Base-by-base conservation (phyloP, 2,888 invertebrate species). In the Apamea sordens region DNA sequence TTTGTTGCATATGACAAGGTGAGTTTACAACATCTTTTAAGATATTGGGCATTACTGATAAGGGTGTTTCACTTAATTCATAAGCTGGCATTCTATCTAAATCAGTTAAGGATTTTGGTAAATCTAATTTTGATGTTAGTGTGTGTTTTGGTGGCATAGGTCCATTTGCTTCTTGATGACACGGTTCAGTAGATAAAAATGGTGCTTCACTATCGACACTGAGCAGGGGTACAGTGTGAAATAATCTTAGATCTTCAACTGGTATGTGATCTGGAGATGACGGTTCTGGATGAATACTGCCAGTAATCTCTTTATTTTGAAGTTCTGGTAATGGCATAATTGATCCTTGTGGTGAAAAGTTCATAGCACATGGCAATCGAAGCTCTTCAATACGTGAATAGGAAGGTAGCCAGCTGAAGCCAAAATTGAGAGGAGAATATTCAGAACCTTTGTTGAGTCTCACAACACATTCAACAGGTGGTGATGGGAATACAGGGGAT, bases 361-460 rank as follows among this genome's bases (percentile, higher is more conserved):
- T 63, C 3, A 7, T 1, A 0, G 11, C 6, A 78, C 3, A 36
- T 50, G 84, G 82, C 1, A 47, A 18, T 59, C 4, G 3, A 6
- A 72, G 63, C 0, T 83, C 67, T 50, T 76, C n/a, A 28, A 50
- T 50, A 1, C 6, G 53, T 15, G 67, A 61, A 53, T 47, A 61
- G 0, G 72, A 50, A 6, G 83, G 83, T 1, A 56, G 41, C 56
- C 63, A 69, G 18, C 18, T 75, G 2, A 64, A 68, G 0, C 65
- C 80, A 0, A 56, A 15, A 56, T 83, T 79, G 0, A 18, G 28
- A 36, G 82, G 73, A 18, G 68, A 32, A n/a, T 44, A 10, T 53
- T 74, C 13, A n/a, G 44, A 74, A 28, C 13, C 77, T 53, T 64
- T n/a, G 15, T 70, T 68, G 0, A 47, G 11, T 0, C 5, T 15